Conservation (phyloP, 2,888 invertebrate genomes). For the Pachydiplax longipennis region DNA sequence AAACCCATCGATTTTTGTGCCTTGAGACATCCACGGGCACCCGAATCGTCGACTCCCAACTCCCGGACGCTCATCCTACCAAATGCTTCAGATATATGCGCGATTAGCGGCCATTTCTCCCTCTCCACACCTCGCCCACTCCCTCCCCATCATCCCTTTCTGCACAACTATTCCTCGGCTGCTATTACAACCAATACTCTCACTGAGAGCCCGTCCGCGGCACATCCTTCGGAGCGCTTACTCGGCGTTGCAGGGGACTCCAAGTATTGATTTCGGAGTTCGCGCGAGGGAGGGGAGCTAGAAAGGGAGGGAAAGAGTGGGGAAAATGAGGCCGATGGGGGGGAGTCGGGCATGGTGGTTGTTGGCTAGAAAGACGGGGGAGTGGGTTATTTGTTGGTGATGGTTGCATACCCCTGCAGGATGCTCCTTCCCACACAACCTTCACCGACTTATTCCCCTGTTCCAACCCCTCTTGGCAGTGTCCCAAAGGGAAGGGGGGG, state of each 20-base stretch:
- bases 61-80: background rate
- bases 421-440: background rate
- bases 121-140: background rate
- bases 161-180: background rate
- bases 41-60: background rate
- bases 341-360: background rate
- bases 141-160: background rate
- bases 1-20: background rate
- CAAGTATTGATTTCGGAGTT: constrained; percentile 28
- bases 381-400: background rate
- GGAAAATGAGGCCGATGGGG: constrained; percentile 25
- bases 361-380: background rate
- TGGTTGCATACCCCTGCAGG: constrained; percentile 8
- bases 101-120: background rate
- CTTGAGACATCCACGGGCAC: background rate
- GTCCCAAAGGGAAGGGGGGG: background rate
- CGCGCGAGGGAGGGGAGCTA: background rate
- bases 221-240: background rate
- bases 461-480: background rate
- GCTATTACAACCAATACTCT: background rate
- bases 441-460: background rate
- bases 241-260: background rate
- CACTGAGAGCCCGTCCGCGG: background rate
- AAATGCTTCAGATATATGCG: background rate
- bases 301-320: background rate